Base-by-base conservation (phyloP, 2,888 invertebrate species). In the Eucriotettix oculatus region DNA sequence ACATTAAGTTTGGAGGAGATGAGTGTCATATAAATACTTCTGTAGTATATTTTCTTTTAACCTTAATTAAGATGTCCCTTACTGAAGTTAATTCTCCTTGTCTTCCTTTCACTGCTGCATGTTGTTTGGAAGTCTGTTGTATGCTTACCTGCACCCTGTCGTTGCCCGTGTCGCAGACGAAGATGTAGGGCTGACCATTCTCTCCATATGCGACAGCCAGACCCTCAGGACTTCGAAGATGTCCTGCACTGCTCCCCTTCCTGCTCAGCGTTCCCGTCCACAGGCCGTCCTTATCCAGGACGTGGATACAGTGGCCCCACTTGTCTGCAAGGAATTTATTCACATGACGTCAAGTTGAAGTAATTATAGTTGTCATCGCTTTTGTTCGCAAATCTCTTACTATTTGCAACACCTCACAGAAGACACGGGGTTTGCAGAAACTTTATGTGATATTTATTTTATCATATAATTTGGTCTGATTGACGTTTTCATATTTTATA, bases 161-260 rank as follows among this genome's bases (percentile, higher is more conserved):
- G 68, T 89, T 89, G 62, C 87, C 88, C 61, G 87, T 87, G 68
- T 90, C 89, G 42, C 55, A 55, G 14, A 55, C 55, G 41, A 41
- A 55, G 40, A 55, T 16, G 40, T 41, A 16, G 10, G 10, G 29
- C 54, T 16, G 11, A n/a, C 55, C 55, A 9, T 1, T 12, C 10
- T 16, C 40, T 12, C 42, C 55, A 11, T 2, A 12, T 7, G 41
- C 42, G 14, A 40, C 42, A 2, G 85, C 82, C 59, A 89, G 79
- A 44, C 89, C 89, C 74, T 88, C 87, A 0, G 89, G 89, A 41
- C 84, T 83, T 17, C 81, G 75, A 67, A 90, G 79, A 70, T 78
- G 79, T 1, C 82, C 82, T 10, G 77, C 73, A 2, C 78, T 76
- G 43, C 78, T 78, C 29, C 87, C 87, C 68, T 85, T 85, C 61